Percentiles rank a stretch among this genome's conserved stretches.
Conservation (phyloP, 2,888 invertebrate species). For the Aporophyla nigra region DNA sequence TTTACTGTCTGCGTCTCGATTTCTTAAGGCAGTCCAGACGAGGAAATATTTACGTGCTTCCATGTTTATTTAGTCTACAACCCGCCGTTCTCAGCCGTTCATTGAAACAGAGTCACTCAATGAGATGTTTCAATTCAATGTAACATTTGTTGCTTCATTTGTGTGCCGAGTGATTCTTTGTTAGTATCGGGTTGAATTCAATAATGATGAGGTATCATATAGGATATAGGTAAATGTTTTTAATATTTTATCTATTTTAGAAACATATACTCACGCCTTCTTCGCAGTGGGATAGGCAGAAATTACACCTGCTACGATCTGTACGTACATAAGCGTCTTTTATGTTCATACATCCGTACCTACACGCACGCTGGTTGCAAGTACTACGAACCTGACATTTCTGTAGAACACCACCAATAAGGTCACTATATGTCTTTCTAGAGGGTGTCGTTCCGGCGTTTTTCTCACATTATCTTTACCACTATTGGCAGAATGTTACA, state of each 20-base stretch:
- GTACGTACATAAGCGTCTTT: not conserved
- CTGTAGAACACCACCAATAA: not conserved
- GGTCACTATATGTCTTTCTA: not conserved
- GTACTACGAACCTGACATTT: not conserved
- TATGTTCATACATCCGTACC: not conserved
- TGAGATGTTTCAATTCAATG: constrained; percentile 62
- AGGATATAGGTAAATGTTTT: not conserved
- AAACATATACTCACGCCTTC: not conserved
- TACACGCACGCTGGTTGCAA: not conserved
- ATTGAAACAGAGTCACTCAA: constrained; percentile 62
- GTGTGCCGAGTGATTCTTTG: constrained; percentile 18
- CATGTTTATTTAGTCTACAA: constrained; percentile 70
- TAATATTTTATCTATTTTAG: not conserved
- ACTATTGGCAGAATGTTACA: not conserved
- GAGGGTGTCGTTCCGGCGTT: not conserved
- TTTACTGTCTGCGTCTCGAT: constrained; percentile 66
- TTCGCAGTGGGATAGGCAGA: not conserved
- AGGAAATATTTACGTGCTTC: constrained; percentile 63
- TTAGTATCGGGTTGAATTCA: not conserved
- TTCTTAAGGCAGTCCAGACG: constrained; percentile 63
- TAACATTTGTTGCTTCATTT: constrained; percentile 45
- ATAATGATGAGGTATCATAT: too few relatives aligned
- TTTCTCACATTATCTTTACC: not conserved
- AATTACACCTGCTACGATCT: not conserved
- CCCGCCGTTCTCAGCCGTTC: constrained; percentile 56